These are phyloP conservation scores for Platyrinchus mystaceus DNA, from an alignment of 2,797 vertebrate genomes.

Conservation along the genomic window DNA sequence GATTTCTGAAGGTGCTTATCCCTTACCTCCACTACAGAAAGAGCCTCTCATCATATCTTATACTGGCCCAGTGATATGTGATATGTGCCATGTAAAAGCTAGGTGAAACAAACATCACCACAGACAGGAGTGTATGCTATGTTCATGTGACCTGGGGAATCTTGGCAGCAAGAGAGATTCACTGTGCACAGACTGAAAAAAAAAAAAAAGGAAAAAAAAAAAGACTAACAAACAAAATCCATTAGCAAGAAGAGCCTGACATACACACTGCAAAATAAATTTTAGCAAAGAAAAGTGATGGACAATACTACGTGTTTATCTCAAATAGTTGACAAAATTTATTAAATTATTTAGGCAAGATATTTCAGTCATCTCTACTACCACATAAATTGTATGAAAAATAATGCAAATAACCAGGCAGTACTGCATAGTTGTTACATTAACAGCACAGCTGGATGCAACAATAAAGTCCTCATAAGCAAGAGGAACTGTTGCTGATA, in stretches of 20 bases:
- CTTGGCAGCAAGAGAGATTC: not conserved
- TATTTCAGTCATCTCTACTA: not conserved
- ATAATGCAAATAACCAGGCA: not conserved
- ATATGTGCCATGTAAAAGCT: not conserved
- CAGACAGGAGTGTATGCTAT: not conserved
- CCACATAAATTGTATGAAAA: not conserved
- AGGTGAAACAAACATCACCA: not conserved
- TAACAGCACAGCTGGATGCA: not conserved
- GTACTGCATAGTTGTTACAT: not conserved
- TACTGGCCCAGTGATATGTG: not conserved
- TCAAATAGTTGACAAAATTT: not conserved
- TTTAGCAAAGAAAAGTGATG: not conserved
- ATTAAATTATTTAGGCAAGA: not conserved
- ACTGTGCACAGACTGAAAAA: not conserved
- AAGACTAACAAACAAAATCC: not conserved
- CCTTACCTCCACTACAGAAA: not conserved
- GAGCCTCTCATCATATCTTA: not conserved
- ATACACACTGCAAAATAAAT: not conserved
- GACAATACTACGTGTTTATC: not conserved
- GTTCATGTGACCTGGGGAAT: not conserved
- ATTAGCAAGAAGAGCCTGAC: not conserved
- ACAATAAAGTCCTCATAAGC: not conserved
- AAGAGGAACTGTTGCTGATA: not conserved
- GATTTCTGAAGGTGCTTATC: not conserved
- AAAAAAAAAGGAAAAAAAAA: not conserved